Conservation (phyloP, 2,888 invertebrate species). For the Copidosoma aretas region DNA sequence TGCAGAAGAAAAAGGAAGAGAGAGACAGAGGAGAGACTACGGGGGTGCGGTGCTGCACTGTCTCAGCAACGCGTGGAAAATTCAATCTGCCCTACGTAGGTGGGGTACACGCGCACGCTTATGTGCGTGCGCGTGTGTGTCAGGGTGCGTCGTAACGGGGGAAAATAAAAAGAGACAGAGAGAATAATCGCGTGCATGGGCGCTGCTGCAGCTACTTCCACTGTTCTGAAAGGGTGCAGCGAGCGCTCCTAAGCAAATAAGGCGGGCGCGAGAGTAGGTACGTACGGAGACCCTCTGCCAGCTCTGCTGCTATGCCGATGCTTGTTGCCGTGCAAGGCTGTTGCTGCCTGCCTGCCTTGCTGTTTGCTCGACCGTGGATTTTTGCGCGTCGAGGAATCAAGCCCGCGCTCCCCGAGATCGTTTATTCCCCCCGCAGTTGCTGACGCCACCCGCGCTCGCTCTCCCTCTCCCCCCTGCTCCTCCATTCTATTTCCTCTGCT, state of each 20-base stretch:
- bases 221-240: not conserved
- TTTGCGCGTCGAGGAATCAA: constrained; percentile 13
- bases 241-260: constrained; percentile 37
- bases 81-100: constrained; percentile 25
- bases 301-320: not conserved
- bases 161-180: constrained; percentile 4
- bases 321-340: constrained; percentile 23
- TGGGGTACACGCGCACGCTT: not conserved
- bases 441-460: not conserved
- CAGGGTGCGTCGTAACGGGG: not conserved
- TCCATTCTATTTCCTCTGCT: constrained; percentile 20
- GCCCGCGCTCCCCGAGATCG: constrained; percentile 15
- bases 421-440: constrained; percentile 26
- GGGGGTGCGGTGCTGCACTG: not conserved
- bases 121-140: not conserved
- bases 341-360: constrained; percentile 18
- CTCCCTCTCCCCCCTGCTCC: not conserved
- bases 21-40: too few species aligned
- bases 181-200: constrained; percentile 20
- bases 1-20: too few species aligned
- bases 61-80: constrained; percentile 24
- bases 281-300: not conserved
- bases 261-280: constrained; percentile 9
- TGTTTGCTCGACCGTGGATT: constrained; percentile 8
- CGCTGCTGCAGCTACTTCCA: not conserved